phyloP scores from a whole-genome alignment of 2,888 invertebrate genomes.

The Cephonodes hylas region DNA sequence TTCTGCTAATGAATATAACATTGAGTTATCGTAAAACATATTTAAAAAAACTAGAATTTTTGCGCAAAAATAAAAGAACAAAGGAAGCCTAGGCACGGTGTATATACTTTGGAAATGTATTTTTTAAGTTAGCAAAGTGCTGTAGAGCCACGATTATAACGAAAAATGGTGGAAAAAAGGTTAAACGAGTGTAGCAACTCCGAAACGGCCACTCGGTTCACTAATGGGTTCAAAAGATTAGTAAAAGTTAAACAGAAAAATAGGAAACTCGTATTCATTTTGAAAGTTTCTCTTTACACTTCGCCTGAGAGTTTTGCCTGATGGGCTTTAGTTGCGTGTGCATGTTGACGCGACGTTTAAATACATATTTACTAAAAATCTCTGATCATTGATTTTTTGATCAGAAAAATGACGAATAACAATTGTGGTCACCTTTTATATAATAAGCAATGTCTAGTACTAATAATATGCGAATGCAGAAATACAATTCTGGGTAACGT shows the following conservation, averaged over 20 bases:
- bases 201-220: conserved; percentile 1
- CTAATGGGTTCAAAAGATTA: conserved; percentile 9
- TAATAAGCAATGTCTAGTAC: too few species aligned
- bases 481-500: too few species aligned
- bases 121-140: conserved; percentile 3
- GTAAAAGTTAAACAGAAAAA: conserved; percentile 9
- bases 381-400: too few species aligned
- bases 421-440: too few species aligned
- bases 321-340: background rate
- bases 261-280: conserved; percentile 4
- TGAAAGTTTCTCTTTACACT: background rate
- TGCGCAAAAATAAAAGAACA: background rate
- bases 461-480: too few species aligned
- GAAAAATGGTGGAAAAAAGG: conserved; percentile 4
- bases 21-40: background rate
- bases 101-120: background rate
- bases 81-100: background rate
- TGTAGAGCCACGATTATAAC: conserved; percentile 5
- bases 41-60: background rate
- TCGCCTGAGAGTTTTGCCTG: background rate
- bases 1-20: background rate
- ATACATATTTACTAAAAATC: background rate
- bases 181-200: background rate
- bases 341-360: too few species aligned
- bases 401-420: too few species aligned